Conservation (phyloP, 1,140 invertebrate genomes). For the Anoplolepis gracilipes region DNA sequence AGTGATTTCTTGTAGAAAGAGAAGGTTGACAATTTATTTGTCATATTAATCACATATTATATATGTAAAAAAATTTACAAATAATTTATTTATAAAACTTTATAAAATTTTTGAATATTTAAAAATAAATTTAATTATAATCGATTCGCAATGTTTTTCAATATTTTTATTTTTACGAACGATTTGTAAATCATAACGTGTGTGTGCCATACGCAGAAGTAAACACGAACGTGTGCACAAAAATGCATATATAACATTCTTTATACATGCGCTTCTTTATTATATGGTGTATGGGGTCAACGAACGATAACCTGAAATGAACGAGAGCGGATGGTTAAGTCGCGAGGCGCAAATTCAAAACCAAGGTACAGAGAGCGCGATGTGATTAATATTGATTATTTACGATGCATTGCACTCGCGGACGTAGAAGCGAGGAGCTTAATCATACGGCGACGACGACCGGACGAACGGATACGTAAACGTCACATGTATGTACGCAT, state of each 20-base stretch:
- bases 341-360: slow-evolving; percentile 61
- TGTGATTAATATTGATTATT: slow-evolving; percentile 68
- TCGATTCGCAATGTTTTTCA: neutral
- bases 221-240: neutral
- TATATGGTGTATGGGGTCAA: slow-evolving; percentile 4
- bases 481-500: slow-evolving; percentile 14
- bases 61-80: neutral
- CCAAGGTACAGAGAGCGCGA: slow-evolving; percentile 29
- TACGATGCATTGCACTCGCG: neutral
- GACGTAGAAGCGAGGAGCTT: neutral
- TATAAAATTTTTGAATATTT: neutral
- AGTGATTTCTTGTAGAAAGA: neutral
- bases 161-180: neutral
- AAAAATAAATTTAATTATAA: neutral
- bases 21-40: no score
- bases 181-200: slow-evolving; percentile 29
- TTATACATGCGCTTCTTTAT: neutral
- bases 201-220: neutral
- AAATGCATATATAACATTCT: neutral
- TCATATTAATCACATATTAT: neutral
- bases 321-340: neutral
- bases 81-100: neutral
- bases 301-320: slow-evolving; percentile 57
- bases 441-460: slow-evolving; percentile 3
- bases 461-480: slow-evolving; percentile 41